Conservation (phyloP, 2,888 invertebrate genomes). For the Hyalella azteca region DNA sequence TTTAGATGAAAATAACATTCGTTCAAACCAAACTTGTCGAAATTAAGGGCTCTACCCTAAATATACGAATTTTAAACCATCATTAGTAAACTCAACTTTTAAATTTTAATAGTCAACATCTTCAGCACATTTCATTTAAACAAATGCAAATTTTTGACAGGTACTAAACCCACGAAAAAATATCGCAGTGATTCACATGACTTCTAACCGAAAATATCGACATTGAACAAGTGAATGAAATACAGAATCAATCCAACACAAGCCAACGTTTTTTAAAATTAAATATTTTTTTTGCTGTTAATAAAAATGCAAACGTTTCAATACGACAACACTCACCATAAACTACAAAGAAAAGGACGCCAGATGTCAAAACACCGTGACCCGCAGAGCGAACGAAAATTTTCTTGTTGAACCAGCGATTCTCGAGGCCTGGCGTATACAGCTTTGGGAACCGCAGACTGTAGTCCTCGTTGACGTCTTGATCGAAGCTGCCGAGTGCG, state of each 20-base stretch:
- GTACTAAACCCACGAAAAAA: no score
- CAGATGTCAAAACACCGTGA: slow-evolving; percentile 94
- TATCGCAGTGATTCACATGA: not conserved
- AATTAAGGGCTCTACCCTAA: no score
- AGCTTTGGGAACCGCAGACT: slow-evolving; percentile 91
- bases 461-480: slow-evolving; percentile 83
- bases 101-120: no score
- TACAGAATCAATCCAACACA: no score
- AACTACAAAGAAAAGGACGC: slow-evolving; percentile 94
- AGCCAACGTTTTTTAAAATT: not conserved
- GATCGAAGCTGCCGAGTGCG: slow-evolving; percentile 96
- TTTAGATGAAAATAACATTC: no score
- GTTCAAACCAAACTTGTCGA: no score
- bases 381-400: slow-evolving; percentile 95
- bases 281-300: not conserved
- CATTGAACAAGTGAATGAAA: no score
- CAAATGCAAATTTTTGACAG: no score
- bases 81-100: no score
- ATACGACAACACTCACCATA: slow-evolving; percentile 72
- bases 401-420: slow-evolving; percentile 94
- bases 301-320: not conserved
- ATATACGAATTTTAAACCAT: no score
- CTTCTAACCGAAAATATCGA: not conserved
- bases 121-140: no score
- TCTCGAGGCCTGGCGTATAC: slow-evolving; percentile 92